A percentile compares a stretch with the other conserved stretches of the same genome.
Evolutionary conservation across 2,113 vertebrate genomes (phyloP).

Genomic region (Raja brachyura): DNA sequence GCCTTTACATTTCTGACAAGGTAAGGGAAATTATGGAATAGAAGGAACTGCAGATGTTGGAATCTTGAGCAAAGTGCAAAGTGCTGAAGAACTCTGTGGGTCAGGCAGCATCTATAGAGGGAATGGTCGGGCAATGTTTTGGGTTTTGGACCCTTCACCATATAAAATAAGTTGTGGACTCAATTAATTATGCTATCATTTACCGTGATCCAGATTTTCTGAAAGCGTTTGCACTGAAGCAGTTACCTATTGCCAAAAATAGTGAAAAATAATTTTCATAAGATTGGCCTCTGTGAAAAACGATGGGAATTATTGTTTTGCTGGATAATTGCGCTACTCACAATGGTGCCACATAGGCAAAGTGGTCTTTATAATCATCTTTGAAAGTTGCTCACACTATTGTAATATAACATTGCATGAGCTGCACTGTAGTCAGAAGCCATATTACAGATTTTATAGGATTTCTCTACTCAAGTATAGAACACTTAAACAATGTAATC

Average conservation of each 20-base stretch:
- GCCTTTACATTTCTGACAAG: not conserved
- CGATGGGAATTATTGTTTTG: not conserved
- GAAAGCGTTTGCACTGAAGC: not conserved
- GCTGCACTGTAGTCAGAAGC: not conserved
- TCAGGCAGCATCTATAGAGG: too few species aligned
- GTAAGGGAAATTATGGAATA: not conserved
- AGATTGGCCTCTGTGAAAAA: not conserved
- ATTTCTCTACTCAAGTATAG: not conserved
- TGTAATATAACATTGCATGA: not conserved
- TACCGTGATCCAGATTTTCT: not conserved
- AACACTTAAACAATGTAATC: not conserved
- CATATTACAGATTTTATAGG: not conserved
- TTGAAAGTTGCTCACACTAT: not conserved
- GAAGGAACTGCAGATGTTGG: too few species aligned
- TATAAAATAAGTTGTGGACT: not conserved
- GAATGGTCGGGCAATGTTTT: too few species aligned
- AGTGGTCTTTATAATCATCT: not conserved
- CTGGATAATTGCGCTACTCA: not conserved
- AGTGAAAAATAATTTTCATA: not conserved
- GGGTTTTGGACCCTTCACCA: too few species aligned
- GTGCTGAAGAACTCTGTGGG: too few species aligned
- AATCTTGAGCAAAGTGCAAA: too few species aligned
- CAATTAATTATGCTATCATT: not conserved
- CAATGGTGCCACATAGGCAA: not conserved
- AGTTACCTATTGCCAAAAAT: not conserved